Percentiles rank a stretch among this genome's conserved stretches.
These are phyloP conservation scores for Apis dorsata DNA, from an alignment of 1,140 invertebrate species.

Conservation along the genomic window DNA sequence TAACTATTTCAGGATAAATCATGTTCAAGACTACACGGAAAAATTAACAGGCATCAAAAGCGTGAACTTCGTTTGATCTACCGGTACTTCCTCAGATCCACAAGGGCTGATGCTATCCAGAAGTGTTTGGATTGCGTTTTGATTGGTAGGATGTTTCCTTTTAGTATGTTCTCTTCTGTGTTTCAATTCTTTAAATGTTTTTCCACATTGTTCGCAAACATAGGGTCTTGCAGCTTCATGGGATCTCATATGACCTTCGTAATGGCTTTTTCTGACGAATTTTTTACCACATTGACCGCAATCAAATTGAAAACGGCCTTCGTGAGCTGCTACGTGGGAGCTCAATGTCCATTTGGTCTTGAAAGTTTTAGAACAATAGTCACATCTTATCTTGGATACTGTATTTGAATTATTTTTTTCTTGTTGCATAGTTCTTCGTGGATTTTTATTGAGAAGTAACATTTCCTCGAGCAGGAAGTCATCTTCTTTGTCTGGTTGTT, in stretches of 20 bases:
- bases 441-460: slow-evolving; percentile 73
- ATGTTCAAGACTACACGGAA: slow-evolving; percentile 61
- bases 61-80: slow-evolving; percentile 75
- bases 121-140: slow-evolving; percentile 74
- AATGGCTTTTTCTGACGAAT: slow-evolving; percentile 78
- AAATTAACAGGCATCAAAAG: slow-evolving; percentile 78
- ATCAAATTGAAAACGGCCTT: slow-evolving; percentile 77
- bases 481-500: slow-evolving; percentile 65
- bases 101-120: slow-evolving; percentile 75
- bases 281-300: slow-evolving; percentile 78
- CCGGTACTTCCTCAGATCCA: slow-evolving; percentile 68
- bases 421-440: slow-evolving; percentile 38
- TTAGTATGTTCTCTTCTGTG: slow-evolving; percentile 78
- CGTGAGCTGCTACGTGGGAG: slow-evolving; percentile 77
- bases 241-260: slow-evolving; percentile 76
- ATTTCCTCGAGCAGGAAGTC: slow-evolving; percentile 77
- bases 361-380: slow-evolving; percentile 78
- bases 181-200: slow-evolving; percentile 78
- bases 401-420: slow-evolving; percentile 36
- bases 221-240: slow-evolving; percentile 78
- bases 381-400: slow-evolving; percentile 72
- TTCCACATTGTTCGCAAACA: slow-evolving; percentile 77
- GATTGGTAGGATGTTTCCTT: slow-evolving; percentile 73
- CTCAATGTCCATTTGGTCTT: slow-evolving; percentile 79
- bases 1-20: no score